Base-by-base conservation (phyloP, 2,888 invertebrate species). In the Xylota sylvarum region DNA sequence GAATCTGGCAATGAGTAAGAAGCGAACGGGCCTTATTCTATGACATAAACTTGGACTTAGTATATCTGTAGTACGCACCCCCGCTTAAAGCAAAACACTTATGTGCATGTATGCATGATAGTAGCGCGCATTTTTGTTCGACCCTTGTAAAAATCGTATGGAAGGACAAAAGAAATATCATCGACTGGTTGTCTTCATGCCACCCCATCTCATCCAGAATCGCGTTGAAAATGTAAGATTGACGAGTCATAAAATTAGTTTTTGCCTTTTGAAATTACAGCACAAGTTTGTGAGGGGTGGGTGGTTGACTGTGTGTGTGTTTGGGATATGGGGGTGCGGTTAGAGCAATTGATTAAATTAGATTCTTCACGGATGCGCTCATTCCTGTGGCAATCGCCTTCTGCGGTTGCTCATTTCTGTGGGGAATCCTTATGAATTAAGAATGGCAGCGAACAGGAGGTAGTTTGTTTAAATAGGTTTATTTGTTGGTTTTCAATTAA, bases 221-320 rank as follows among this genome's bases (percentile, higher is more conserved):
- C 73, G 86, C 82, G 82, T 86, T 81, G 82, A 86, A 86, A 86
- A 86, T 86, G 82, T 82, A 82, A 82, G 86, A 86, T 86, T 86
- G 86, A 86, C 86, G 82, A 86, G 86, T 86, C 77, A 86, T 86
- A 86, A 86, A 86, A 86, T 86, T 86, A 86, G 86, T 82, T 86
- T 82, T 69, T 78, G 86, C 86, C 86, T 82, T 82, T 82, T 64
- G 77, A 62, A 86, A 85, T 80, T 85, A 85, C 85, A 37, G 7
- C 58, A 60, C 37, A 83, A 40, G 40, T 78, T 65, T 58, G 37
- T 55, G 46, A 32, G 55, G 67, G 76, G 64, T 43, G 65, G 52
- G 50, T 17, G 46, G 23, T 6, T 37, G 37, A 10, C 2, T 17
- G 46, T n/a, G 62, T 40, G 12, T 62, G 17, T 50, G n/a, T 55